Evolutionary conservation across 2,797 vertebrate species (phyloP).

Genomic region (Emydoidea blandingii): DNA sequence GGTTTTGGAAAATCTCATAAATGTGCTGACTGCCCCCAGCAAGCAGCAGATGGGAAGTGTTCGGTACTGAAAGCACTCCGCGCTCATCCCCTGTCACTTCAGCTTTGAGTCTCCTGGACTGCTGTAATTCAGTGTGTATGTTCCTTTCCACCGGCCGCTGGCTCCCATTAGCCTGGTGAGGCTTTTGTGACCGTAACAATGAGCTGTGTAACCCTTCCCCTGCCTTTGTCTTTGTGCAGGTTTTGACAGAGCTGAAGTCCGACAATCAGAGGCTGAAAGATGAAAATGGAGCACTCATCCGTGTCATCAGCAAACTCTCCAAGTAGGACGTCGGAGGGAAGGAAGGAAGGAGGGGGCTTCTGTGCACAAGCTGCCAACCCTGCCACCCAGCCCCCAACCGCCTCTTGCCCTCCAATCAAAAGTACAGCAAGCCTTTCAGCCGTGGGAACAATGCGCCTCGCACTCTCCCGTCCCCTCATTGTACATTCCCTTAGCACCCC

Average conservation of each 20-base stretch:
- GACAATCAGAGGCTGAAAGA: conserved; percentile 99
- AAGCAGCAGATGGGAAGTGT: neutral
- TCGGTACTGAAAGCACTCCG: neutral
- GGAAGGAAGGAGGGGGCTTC: conserved; percentile 45
- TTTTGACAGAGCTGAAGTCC: conserved; percentile 94
- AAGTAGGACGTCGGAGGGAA: conserved; percentile 83
- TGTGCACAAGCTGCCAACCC: conserved; percentile 60
- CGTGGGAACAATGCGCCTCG: conserved; percentile 51
- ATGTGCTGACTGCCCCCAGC: neutral
- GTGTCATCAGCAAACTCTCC: conserved; percentile 99
- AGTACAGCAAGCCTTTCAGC: conserved; percentile 58
- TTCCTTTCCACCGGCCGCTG: neutral
- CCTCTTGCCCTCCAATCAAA: conserved; percentile 31
- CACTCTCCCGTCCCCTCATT: conserved; percentile 64
- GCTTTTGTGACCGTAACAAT: fast-evolving
- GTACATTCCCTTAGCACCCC: conserved; percentile 58
- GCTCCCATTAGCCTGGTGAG: fast-evolving
- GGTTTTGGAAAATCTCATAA: neutral
- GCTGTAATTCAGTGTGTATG: neutral
- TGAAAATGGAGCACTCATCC: conserved; percentile 96
- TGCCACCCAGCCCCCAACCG: neutral
- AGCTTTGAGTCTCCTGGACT: neutral
- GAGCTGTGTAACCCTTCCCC: neutral
- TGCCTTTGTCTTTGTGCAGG: conserved; percentile 78
- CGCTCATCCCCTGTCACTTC: neutral